phyloP scores from a whole-genome alignment of 1,140 invertebrate genomes.

The Delia radicum region DNA sequence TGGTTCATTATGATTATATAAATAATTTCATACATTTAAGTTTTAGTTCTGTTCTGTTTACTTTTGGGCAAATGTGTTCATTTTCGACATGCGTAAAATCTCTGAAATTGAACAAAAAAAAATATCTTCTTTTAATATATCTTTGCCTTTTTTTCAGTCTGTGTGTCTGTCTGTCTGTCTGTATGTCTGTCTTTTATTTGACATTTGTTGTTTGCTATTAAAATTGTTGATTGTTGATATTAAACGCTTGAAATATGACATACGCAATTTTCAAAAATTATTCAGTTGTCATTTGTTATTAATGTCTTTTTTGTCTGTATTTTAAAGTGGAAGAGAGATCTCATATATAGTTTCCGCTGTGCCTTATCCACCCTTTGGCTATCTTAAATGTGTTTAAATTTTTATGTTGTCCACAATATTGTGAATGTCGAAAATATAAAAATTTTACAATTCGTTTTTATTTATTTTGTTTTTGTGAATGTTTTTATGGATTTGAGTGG shows the following conservation, averaged over 20 bases:
- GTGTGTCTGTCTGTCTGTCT: no score
- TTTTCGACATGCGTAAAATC: constrained; percentile 3
- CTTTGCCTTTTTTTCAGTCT: neutral
- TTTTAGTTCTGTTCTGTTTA: constrained; percentile 18
- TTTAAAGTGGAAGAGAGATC: neutral
- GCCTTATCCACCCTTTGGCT: no score
- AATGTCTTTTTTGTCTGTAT: constrained; percentile 28
- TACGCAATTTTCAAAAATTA: constrained; percentile 37
- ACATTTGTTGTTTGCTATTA: constrained; percentile 3
- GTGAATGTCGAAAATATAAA: neutral
- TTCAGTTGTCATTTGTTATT: constrained; percentile 42
- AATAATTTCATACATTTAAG: neutral
- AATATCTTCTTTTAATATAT: neutral
- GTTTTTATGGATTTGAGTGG: neutral
- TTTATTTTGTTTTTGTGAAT: neutral
- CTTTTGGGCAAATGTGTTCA: constrained; percentile 5
- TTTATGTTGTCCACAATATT: neutral
- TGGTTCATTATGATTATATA: neutral
- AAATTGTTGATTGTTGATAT: constrained; percentile 22
- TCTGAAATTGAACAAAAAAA: neutral
- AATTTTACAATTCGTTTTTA: neutral
- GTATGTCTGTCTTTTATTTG: neutral
- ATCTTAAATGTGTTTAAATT: no score
- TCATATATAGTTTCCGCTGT: no score
- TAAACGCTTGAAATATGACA: constrained; percentile 33